Evolutionary conservation across 2,888 invertebrate species (phyloP), one percentile per base, ranked within the genome.

Genomic region (Caenorhabditis sp.): DNA sequence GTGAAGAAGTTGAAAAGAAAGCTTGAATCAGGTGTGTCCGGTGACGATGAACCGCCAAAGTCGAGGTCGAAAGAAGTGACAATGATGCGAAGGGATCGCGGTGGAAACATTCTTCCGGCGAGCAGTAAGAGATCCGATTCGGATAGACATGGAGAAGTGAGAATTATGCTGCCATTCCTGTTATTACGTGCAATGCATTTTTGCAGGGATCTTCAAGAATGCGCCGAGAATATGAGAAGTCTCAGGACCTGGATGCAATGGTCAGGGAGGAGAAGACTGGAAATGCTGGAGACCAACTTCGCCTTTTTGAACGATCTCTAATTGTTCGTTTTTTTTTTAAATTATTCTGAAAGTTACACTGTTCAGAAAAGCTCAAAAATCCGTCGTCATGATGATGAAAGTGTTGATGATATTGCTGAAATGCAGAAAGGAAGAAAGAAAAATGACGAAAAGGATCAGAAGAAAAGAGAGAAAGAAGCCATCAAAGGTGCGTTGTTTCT

Each of bases 231-330:
- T 89, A 85, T 60, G 87, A 83, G 18, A 85, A 85, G 64, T 69
- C 76, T 15, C 85, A 87, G 55, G 83, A 85, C 44, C 51, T 90
- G 35, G 76, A 85, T 9, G 84, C 90, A 26, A 87, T 91, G 93
- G 93, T 94, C 80, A 92, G 93, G 83, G 92, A 96, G 95, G 94
- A 97, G 95, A 94, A 93, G 85, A 95, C 95, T 92, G 95, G 94
- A 35, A 95, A 95, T 13, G 95, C 95, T 8, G 95, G 95, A 83
- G 95, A 96, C 89, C 95, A 96, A 89, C 95, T 97, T 91, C 94
- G 94, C 60, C 94, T 96, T 92, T 95, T 97, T 92, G 94, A 84
- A 26, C 77, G 84, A 9, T 83, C 88, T 11, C 72, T 86, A 9
- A 87, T 88, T 82, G 89, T 90, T 24, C 55, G 82, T 72, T 61